These are phyloP conservation scores for Chromis chromis DNA, from an alignment of 2,797 vertebrate species.

Conservation along the genomic window DNA sequence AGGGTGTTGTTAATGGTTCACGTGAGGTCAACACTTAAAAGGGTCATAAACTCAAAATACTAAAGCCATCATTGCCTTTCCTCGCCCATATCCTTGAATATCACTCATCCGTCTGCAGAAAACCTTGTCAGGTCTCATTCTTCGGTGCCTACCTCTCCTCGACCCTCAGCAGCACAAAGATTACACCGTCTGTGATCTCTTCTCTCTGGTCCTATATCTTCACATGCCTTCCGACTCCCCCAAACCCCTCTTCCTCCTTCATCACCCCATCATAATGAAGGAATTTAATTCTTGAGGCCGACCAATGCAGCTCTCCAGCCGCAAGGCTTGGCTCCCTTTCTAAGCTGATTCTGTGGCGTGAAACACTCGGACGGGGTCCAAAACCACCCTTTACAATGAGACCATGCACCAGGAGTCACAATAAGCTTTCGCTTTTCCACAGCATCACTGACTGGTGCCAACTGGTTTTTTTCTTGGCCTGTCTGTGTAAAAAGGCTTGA, in stretches of 20 bases:
- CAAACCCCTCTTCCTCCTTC: constrained; percentile 24
- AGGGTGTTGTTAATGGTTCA: constrained; percentile 59
- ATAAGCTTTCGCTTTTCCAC: constrained; percentile 46
- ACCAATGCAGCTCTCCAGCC: constrained; percentile 17
- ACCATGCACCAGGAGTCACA: constrained; percentile 47
- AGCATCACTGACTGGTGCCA: constrained; percentile 57
- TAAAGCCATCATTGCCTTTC: constrained; percentile 69
- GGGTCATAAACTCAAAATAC: constrained; percentile 62
- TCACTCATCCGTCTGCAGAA: constrained; percentile 51
- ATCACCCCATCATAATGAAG: constrained; percentile 54
- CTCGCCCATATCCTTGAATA: constrained; percentile 52
- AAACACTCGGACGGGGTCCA: constrained; percentile 44
- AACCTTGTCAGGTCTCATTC: constrained; percentile 28
- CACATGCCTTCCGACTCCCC: not conserved
- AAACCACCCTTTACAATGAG: constrained; percentile 44
- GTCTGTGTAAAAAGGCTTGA: constrained; percentile 19
- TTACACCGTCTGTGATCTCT: constrained; percentile 25
- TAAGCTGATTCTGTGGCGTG: constrained; percentile 38
- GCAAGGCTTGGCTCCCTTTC: constrained; percentile 33
- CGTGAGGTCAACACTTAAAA: constrained; percentile 60
- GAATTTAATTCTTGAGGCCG: constrained; percentile 47
- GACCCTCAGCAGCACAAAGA: not conserved
- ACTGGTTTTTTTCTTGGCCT: constrained; percentile 30
- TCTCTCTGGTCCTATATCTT: constrained; percentile 9
- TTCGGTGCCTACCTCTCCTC: constrained; percentile 8